Conservation (phyloP, 2,797 vertebrate genomes). For the Molossus alvarezi region DNA sequence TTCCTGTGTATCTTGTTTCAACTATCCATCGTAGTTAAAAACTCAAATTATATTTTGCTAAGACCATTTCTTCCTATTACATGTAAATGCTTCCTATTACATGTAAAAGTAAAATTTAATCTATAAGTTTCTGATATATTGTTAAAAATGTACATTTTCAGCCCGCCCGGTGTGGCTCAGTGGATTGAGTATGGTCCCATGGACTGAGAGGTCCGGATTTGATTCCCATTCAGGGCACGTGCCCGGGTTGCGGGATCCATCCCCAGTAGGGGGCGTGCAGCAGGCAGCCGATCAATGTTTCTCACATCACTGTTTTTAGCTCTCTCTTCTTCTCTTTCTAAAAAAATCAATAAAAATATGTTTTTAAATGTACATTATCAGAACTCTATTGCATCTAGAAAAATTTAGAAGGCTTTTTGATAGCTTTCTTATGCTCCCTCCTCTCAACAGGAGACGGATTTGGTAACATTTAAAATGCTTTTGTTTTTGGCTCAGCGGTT, state of each 20-base stretch:
- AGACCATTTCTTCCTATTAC: background rate
- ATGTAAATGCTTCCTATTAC: background rate
- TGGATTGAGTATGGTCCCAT: too few species aligned
- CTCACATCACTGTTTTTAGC: too few species aligned
- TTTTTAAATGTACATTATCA: background rate
- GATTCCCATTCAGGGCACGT: too few species aligned
- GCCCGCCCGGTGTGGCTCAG: too few species aligned
- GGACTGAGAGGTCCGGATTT: too few species aligned
- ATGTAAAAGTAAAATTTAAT: constrained; percentile 30
- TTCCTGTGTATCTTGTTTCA: background rate
- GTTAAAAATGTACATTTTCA: background rate
- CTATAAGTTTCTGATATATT: background rate
- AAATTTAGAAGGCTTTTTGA: background rate
- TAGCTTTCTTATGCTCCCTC: background rate
- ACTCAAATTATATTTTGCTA: background rate
- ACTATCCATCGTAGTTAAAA: background rate
- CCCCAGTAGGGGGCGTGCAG: too few species aligned
- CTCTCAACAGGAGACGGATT: background rate
- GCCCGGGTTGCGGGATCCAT: too few species aligned
- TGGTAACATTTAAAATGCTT: background rate
- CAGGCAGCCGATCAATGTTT: too few species aligned
- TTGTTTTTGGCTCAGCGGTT: background rate
- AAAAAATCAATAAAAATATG: too few species aligned
- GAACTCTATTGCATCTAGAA: background rate
- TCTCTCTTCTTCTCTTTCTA: too few species aligned